Evolutionary conservation across 2,797 vertebrate species (phyloP).

Genomic region (Sparus aurata): DNA sequence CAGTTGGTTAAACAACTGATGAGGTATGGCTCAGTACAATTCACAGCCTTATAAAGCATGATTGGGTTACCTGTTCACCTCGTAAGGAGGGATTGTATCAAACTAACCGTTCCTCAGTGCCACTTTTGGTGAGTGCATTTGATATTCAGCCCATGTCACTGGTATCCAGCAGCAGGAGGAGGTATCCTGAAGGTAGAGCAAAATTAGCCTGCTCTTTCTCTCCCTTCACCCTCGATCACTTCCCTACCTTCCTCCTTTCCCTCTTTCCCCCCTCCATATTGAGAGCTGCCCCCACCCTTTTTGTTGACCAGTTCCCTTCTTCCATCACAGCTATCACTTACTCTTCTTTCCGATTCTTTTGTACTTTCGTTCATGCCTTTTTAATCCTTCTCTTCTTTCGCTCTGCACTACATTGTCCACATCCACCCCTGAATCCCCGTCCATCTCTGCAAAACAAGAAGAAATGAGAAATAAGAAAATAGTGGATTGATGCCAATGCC

Average conservation of each 20-base stretch:
- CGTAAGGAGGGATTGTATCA: constrained; percentile 27
- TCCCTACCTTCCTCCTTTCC: not conserved
- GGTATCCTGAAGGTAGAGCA: constrained; percentile 65
- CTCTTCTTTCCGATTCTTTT: constrained; percentile 28
- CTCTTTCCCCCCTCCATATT: not conserved
- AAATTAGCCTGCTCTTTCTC: constrained; percentile 53
- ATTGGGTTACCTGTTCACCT: constrained; percentile 22
- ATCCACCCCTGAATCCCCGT: constrained; percentile 8
- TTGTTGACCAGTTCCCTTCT: constrained; percentile 22
- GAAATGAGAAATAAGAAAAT: too few relatives aligned
- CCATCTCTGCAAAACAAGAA: constrained; percentile 21
- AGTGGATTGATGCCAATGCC: constrained; percentile 4
- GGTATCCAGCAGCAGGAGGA: constrained; percentile 53
- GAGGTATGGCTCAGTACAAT: constrained; percentile 14
- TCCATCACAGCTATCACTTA: constrained; percentile 20
- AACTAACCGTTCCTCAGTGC: constrained; percentile 31
- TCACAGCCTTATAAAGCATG: constrained; percentile 14
- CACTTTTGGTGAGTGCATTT: constrained; percentile 35
- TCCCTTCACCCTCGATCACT: constrained; percentile 32
- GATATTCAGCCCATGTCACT: constrained; percentile 50
- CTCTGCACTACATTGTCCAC: constrained; percentile 14
- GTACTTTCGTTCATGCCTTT: constrained; percentile 24
- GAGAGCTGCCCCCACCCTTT: constrained; percentile 26
- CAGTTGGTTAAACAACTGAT: constrained; percentile 27
- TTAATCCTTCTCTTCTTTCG: constrained; percentile 10